These are phyloP conservation scores for Bombylius discolor DNA, from an alignment of 2,888 invertebrate species.

Conservation along the genomic window DNA sequence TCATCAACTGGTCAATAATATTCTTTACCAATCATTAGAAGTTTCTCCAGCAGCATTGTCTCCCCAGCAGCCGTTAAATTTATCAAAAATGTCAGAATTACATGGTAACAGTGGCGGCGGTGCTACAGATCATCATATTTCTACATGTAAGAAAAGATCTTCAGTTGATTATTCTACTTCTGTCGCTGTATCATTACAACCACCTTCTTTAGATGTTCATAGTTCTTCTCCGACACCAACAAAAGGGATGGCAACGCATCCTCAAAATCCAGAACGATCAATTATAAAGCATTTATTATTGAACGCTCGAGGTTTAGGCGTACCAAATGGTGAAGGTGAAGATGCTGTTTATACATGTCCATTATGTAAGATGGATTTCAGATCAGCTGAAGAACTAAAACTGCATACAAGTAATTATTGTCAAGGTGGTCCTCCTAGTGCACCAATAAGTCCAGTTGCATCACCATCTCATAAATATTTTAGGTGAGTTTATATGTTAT, in stretches of 20 bases:
- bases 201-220: neutral
- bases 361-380: constrained; percentile 63
- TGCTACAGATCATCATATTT: constrained; percentile 22
- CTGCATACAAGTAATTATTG: constrained; percentile 70
- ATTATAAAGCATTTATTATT: constrained; percentile 66
- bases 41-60: neutral
- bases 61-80: constrained; percentile 43
- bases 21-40: no score
- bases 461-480: constrained; percentile 38
- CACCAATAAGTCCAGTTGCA: constrained; percentile 32
- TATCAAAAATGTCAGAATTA: constrained; percentile 28
- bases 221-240: neutral
- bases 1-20: neutral
- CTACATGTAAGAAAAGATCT: constrained; percentile 41
- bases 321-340: constrained; percentile 44
- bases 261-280: constrained; percentile 50
- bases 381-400: constrained; percentile 68
- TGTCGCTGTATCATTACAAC: constrained; percentile 9
- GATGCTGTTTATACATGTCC: constrained; percentile 57
- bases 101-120: constrained; percentile 22
- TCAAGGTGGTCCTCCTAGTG: constrained; percentile 45
- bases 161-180: constrained; percentile 44
- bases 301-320: constrained; percentile 45
- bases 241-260: neutral
- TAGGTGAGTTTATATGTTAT: constrained; percentile 21